Evolutionary conservation across 2,113 vertebrate species (phyloP), one percentile per base, ranked within the genome.

Genomic region (Hemibagrus wyckioides): DNA sequence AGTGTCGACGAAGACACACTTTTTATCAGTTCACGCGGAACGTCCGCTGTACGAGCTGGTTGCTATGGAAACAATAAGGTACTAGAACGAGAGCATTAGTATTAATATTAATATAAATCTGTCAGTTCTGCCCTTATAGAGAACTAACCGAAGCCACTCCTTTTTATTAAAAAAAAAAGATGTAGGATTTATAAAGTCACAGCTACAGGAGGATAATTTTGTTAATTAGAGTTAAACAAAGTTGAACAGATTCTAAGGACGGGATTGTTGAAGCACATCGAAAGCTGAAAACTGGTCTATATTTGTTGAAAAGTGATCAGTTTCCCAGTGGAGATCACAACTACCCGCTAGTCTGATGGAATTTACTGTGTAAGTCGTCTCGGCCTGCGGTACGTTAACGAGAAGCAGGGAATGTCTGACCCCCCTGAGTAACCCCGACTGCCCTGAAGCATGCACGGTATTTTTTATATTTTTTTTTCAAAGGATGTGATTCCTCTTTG

Each of bases 381-480:
- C 25, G 69, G 69, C 36, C 19, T 39, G 63, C 14, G 30, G 30
- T n/a, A 33, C 14, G 65, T 73, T 73, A 41, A 44, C 1, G 39
- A 73, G 39, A 76, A 50, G 14, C 73, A 15, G 44, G 44, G 44
- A 76, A 76, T 17, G 73, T 14, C 48, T 88, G 90, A 90, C 88
- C 89, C n/a, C 83, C 36, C 28, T 48, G 56, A 4, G 10, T 90
- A 75, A 91, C 85, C 89, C 63, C n/a, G 14, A 75, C 79, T 48
- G 75, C 79, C 84, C 39, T 10, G 48, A 33, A 73, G 57, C 63
- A 28, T 14, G 61, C 30, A 69, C 83, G 4, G 56, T 48, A 30
- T 48, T 1, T 50, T 41, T 30, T 48, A n/a, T 28, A 8, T 61
- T 44, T 50, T 48, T 50, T 85, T 80, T 82, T 56, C 30, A 11